Evolutionary conservation across 2,113 vertebrate species (phyloP), one percentile per base, ranked within the genome.

Genomic region (Catagonus wagneri): DNA sequence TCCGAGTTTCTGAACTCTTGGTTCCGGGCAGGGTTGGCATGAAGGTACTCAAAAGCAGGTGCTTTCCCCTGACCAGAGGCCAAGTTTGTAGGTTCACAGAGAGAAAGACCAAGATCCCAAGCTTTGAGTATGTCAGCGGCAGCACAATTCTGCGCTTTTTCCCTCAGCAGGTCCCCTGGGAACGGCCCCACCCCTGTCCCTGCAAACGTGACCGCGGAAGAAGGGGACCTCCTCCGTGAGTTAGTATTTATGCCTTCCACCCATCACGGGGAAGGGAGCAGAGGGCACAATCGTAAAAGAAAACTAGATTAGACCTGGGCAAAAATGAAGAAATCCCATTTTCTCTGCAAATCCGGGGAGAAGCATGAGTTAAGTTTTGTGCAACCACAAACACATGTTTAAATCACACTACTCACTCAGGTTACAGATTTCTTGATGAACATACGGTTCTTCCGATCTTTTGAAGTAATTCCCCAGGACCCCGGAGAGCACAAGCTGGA

Each of bases 401-500:
- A n/a, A 68, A 79, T 80, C 71, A 81, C 50, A 65, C 94, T 94
- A 89, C 60, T 94, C 95, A 92, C 89, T 79, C 75, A 76, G 76
- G 29, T 34, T 89, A 79, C 36, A 95, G 54, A 61, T 61, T 84
- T 91, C 32, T 83, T 74, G 76, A 71, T 78, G 50, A 74, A 60
- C 90, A 83, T 93, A 89, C 75, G 90, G 52, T 44, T 95, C 88
- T 83, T 63, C 44, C 83, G 68, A 93, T 91, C 58, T 83, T 95
- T 83, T 54, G n/a, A 89, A 96, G 72, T 89, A 89, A 93, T 65
- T 71, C 68, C 79, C 68, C 25, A 84, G 66, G 50, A 87, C 23
- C 79, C 63, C 23, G 2, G n/a, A 66, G n/a, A 79, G 86, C 50
- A 19, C 69, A 39, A 65, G 32, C n/a, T 93, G 61, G 90, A 91